These are phyloP conservation scores for Emydoidea blandingii DNA, from an alignment of 2,797 vertebrate genomes.

Conservation along the genomic window DNA sequence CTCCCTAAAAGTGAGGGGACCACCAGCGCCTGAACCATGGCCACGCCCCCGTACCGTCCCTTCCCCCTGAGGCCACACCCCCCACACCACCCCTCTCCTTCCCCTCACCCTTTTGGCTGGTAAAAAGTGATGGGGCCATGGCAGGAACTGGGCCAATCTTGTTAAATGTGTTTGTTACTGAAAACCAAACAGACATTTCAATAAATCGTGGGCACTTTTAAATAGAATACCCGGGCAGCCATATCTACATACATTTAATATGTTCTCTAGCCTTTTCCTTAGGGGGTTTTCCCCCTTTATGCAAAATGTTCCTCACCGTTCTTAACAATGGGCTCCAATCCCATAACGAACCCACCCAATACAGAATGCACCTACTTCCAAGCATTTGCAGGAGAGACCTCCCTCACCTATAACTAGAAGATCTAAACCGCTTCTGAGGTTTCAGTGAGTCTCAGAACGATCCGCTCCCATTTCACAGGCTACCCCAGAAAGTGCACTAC, in stretches of 20 bases:
- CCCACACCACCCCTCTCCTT: no score
- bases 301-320: not conserved
- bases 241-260: not conserved
- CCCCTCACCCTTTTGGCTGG: no score
- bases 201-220: not conserved
- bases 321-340: not conserved
- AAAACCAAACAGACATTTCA: not conserved
- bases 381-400: not conserved
- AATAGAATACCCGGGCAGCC: not conserved
- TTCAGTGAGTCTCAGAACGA: not conserved
- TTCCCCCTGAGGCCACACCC: no score
- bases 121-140: no score
- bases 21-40: no score
- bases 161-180: not conserved
- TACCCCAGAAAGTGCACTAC: not conserved
- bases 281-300: no score
- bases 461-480: not conserved
- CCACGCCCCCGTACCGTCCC: no score
- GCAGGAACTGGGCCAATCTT: not conserved
- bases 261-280: not conserved
- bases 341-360: not conserved
- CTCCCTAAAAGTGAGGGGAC: not conserved
- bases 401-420: not conserved
- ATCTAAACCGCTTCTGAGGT: not conserved
- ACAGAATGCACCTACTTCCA: not conserved